Evolutionary conservation across 1,140 invertebrate genomes (phyloP).

Genomic region (Gryon sp.): DNA sequence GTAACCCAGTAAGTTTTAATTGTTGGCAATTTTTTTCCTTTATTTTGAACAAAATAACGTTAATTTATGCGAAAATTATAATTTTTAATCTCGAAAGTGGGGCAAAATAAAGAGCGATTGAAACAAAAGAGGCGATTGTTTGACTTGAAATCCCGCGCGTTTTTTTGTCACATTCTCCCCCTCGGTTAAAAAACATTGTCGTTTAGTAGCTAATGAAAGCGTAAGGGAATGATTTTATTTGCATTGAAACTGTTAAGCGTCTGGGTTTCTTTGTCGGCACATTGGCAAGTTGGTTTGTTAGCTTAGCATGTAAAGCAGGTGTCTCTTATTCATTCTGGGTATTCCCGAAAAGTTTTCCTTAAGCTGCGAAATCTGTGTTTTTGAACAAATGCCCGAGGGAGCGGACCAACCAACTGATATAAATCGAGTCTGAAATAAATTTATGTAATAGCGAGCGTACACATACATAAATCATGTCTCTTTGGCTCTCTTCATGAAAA

Average conservation of each 20-base stretch:
- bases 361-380: conserved; percentile 65
- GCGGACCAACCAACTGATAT: conserved; percentile 58
- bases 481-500: conserved; percentile 49
- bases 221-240: conserved; percentile 43
- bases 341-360: conserved; percentile 61
- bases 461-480: conserved; percentile 61
- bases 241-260: conserved; percentile 49
- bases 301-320: conserved; percentile 58
- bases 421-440: conserved; percentile 64
- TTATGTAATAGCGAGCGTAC: conserved; percentile 57
- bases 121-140: not conserved
- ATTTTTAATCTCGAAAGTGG: too few species aligned
- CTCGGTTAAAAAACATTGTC: conserved; percentile 7
- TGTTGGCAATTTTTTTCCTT: not conserved
- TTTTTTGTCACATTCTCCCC: too few species aligned
- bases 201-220: conserved; percentile 46
- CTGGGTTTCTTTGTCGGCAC: conserved; percentile 38
- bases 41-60: not conserved
- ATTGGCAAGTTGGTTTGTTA: conserved; percentile 46
- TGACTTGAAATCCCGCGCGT: not conserved
- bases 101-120: not conserved
- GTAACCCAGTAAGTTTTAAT: not conserved
- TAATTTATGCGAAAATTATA: not conserved
- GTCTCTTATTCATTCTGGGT: conserved; percentile 57
- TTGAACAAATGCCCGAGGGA: conserved; percentile 59